Base-by-base conservation (phyloP, 2,888 invertebrate genomes). In the Plebejus anna region DNA sequence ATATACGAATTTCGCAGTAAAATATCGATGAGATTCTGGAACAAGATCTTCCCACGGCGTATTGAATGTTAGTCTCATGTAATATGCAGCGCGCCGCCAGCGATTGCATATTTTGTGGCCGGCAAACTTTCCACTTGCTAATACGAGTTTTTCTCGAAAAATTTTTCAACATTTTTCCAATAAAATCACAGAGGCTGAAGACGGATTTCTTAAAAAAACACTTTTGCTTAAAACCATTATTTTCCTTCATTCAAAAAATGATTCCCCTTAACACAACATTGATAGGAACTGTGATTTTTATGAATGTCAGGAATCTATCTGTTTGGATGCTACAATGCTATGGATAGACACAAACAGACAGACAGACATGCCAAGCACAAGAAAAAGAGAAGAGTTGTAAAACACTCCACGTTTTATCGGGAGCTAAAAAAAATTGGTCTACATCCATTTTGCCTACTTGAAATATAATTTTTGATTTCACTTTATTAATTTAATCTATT, bases 61-160 rank as follows among this genome's bases (percentile, higher is more conserved):
- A 90, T 91, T 89, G 88, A 90, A 88, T 90, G 86, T 91, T 90
- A 85, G 83, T 83, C 90, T 91, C 91, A 91, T 91, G 90, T 89
- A 90, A 91, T 90, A 92, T 92, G 90, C 91, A 92, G 83, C 82
- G 81, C 79, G 82, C 85, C 84, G 81, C 81, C 80, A 81, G 82
- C 83, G 85, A 78, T 86, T 86, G 90, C 89, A 91, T 89, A 90
- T 88, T 89, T 89, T 85, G 85, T 81, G 82, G 84, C 84, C 84
- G 85, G 83, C 81, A 84, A 87, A 88, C 85, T 88, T 85, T 82
- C 79, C 83, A 83, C 80, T 78, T 81, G 80, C 79, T 82, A 80
- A 81, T 80, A 81, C 82, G 82, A 82, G 82, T 83, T 82, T 81
- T 82, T 79, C 77, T 78, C 59, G 66, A 32, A 66, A 32, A 6